Conservation (phyloP, 2,113 vertebrate genomes). For the Cariama cristata region DNA sequence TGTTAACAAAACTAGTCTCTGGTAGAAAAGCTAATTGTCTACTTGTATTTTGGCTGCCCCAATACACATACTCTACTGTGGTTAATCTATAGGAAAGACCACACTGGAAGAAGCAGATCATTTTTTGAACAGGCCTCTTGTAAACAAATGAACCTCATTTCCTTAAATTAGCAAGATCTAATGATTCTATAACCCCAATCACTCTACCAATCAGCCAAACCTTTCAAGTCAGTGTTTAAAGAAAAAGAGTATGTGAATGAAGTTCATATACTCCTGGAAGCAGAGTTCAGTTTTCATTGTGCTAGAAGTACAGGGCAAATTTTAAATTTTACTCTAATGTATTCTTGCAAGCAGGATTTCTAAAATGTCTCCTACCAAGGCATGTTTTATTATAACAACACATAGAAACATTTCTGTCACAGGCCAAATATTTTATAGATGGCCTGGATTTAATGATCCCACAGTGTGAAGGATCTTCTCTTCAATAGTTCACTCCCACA, state of each 20-base stretch:
- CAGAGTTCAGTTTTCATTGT: not conserved
- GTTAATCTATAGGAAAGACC: not conserved
- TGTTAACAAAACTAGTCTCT: constrained; percentile 41
- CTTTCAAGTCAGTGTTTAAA: not conserved
- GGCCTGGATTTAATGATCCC: not conserved
- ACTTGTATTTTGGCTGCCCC: constrained; percentile 36
- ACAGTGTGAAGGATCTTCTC: not conserved
- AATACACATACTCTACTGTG: not conserved
- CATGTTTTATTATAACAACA: not conserved
- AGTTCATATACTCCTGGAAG: not conserved
- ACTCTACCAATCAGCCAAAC: not conserved
- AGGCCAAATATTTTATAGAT: not conserved
- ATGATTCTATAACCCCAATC: not conserved
- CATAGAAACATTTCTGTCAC: not conserved
- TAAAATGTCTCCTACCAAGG: not conserved
- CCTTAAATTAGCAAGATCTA: not conserved
- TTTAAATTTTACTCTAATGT: not conserved
- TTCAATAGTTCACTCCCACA: not conserved
- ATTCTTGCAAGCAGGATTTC: not conserved
- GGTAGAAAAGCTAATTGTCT: constrained; percentile 39
- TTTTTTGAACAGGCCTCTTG: not conserved
- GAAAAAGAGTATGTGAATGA: not conserved
- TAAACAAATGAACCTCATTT: constrained; percentile 6
- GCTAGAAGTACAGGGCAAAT: not conserved
- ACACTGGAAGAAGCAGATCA: not conserved